phyloP scores from a whole-genome alignment of 2,113 vertebrate species.

The Panthera uncia region DNA sequence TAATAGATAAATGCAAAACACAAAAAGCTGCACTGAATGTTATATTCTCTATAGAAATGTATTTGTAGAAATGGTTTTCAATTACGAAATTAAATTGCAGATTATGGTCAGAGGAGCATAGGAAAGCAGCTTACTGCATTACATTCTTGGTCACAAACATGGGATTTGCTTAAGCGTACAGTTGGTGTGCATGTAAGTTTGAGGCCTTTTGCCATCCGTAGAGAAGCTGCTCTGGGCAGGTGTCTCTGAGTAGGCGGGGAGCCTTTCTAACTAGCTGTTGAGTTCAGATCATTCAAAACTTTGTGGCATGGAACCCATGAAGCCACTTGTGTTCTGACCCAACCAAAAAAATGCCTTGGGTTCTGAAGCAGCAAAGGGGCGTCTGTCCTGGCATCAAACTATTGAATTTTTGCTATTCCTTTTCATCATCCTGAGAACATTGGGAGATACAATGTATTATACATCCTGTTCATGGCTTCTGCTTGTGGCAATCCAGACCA shows the following conservation, averaged over 20 bases:
- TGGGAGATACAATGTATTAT: not conserved
- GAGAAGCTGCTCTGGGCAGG: not conserved
- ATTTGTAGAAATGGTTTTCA: not conserved
- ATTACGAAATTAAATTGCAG: not conserved
- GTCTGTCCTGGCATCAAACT: not conserved
- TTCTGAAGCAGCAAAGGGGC: not conserved
- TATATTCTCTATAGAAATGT: conserved; percentile 2
- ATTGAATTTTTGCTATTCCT: conserved; percentile 18
- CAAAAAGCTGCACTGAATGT: not conserved
- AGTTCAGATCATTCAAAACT: not conserved
- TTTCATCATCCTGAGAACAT: not conserved
- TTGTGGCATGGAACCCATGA: not conserved
- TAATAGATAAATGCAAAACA: not conserved
- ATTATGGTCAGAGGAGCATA: not conserved
- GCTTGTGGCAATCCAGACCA: not conserved
- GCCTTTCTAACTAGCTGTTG: not conserved
- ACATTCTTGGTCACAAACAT: not conserved
- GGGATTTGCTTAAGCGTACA: not conserved
- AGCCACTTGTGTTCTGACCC: not conserved
- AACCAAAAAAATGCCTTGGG: not conserved
- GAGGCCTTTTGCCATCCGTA: not conserved
- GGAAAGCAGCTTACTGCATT: not conserved
- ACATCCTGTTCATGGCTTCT: not conserved
- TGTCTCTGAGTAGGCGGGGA: not conserved
- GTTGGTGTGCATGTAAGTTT: not conserved